Conservation (phyloP, 2,113 vertebrate species). For the Tupaia tana region DNA sequence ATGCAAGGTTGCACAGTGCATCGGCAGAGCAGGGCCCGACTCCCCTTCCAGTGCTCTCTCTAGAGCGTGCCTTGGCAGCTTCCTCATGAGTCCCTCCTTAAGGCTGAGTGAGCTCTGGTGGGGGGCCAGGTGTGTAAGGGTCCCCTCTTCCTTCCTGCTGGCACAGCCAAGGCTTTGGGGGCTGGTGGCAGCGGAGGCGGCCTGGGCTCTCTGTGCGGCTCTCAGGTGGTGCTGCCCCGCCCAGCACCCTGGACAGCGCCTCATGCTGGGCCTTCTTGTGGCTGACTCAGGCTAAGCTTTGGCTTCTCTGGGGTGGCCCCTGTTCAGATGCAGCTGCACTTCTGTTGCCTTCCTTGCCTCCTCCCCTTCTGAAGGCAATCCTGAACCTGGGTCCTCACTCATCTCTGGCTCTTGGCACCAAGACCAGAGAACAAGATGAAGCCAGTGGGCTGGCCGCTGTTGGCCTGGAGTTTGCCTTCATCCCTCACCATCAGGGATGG, state of each 20-base stretch:
- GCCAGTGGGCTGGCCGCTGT: background rate
- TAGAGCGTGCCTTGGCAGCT: background rate
- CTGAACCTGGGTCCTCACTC: background rate
- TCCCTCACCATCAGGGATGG: background rate
- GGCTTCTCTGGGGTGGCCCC: background rate
- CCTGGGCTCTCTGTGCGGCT: background rate
- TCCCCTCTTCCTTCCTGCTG: background rate
- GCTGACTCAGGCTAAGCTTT: background rate
- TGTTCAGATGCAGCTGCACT: background rate
- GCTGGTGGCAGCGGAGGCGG: background rate
- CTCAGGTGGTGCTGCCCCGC: fast-evolving
- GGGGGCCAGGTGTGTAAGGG: background rate
- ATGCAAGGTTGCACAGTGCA: fast-evolving
- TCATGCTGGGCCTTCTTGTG: background rate
- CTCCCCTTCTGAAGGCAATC: background rate
- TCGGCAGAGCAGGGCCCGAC: background rate
- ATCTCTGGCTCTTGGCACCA: background rate
- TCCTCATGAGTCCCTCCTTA: background rate
- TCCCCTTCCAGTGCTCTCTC: background rate
- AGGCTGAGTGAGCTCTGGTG: background rate
- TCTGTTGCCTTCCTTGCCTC: conserved; percentile 17
- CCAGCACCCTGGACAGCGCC: conserved; percentile 82
- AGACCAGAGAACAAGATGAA: background rate
- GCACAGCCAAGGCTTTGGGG: background rate
- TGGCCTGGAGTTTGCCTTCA: background rate